Conservation (phyloP, 2,888 invertebrate genomes). For the Eupithecia tripunctaria region DNA sequence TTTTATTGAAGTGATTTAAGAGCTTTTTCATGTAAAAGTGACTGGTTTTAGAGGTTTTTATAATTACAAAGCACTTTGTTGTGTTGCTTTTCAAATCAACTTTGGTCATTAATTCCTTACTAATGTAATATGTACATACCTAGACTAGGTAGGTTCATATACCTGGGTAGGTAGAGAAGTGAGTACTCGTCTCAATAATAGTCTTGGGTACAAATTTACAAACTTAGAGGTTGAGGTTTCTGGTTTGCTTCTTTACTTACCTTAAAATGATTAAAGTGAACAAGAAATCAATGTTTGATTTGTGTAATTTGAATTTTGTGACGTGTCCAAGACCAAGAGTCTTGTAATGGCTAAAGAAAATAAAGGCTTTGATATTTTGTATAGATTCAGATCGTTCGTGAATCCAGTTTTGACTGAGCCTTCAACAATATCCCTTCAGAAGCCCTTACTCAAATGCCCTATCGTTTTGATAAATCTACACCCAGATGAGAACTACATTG, state of each 20-base stretch:
- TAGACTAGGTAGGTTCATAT: neutral
- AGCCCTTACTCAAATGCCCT: neutral
- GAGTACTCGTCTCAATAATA: no score
- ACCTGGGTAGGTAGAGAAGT: no score
- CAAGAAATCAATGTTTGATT: no score
- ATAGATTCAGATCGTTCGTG: neutral
- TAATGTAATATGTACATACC: neutral
- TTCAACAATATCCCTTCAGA: neutral
- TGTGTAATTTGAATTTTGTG: neutral
- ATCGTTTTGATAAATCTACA: neutral
- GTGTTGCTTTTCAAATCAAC: neutral
- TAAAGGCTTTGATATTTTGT: no score
- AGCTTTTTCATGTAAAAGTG: neutral
- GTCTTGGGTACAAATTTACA: no score
- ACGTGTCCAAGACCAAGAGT: no score
- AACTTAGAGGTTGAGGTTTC: no score
- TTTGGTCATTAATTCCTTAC: neutral
- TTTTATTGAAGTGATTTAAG: constrained; percentile 1
- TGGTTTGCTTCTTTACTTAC: no score
- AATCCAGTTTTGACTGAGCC: neutral
- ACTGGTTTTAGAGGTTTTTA: neutral
- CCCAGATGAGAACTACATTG: neutral
- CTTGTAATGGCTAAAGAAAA: no score
- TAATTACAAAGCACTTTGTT: neutral
- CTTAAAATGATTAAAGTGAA: no score